Base-by-base conservation (phyloP, 1,140 invertebrate species). In the Chelonus insularis region DNA sequence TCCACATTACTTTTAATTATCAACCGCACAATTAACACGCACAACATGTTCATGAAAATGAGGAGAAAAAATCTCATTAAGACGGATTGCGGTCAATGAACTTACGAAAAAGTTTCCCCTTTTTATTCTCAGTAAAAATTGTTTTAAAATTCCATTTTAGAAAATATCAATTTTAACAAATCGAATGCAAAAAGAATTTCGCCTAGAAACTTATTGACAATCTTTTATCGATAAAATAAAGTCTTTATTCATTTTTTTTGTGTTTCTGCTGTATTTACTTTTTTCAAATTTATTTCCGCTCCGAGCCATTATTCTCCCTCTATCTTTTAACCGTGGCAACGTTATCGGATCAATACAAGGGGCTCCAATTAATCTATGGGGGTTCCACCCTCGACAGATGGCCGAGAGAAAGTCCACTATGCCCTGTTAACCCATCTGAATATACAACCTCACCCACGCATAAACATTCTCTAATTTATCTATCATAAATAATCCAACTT, bases 341-440 rank as follows among this genome's bases (percentile, higher is more conserved):
- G 68, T 73, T 75, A 73, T 73, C 67, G 67, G 73, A 75, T 75
- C 73, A 71, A 75, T 75, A 75, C 72, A 57, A 64, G 62, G 64
- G 65, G 62, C 68, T 73, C 71, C 73, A 74, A 74, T 75, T 74
- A 75, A 75, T 74, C 73, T 62, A 64, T 67, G 43, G 65, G 72
- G 68, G 67, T 48, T 45, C 20, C 52, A 64, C 69, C 66, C 72
- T 72, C 72, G 71, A 68, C 72, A 72, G 71, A 75, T 74, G 71
- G 68, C 66, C 63, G 66, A 68, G 9, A 21, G 47, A 23, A 41
- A 45, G 36, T 29, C 34, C 66, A 69, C 58, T 29, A 60, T 68
- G 66, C 63, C 63, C 63, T 61, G 18, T 18, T 52, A 20, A 48
- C 48, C 55, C 55, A 48, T 45, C 29, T 51, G 41, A 60, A 62